Evolutionary conservation across 1,140 invertebrate genomes (phyloP).

Genomic region (Pseudoatta argentina): DNA sequence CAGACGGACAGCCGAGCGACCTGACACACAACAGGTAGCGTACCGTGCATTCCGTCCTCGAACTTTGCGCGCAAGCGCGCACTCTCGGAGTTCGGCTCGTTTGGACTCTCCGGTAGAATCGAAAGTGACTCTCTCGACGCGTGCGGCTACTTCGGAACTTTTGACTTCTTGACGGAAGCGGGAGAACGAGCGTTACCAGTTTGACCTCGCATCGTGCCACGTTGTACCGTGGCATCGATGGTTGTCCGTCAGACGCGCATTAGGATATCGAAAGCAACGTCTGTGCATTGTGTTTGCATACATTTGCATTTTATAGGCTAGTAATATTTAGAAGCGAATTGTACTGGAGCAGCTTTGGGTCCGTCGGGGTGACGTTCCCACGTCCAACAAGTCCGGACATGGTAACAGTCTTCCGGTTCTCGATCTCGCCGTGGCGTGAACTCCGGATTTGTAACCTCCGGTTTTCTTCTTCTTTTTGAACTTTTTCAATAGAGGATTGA

Average conservation of each 20-base stretch:
- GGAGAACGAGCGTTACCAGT: slow-evolving; percentile 11
- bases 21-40: slow-evolving; percentile 72
- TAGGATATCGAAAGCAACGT: neutral
- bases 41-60: slow-evolving; percentile 72
- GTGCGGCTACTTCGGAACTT: too few species aligned
- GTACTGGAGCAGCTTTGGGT: neutral
- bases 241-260: neutral
- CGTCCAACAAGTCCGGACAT: neutral
- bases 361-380: neutral
- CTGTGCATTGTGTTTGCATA: neutral
- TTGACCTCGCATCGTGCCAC: neutral
- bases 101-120: slow-evolving; percentile 32
- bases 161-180: neutral
- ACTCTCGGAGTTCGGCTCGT: neutral
- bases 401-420: neutral
- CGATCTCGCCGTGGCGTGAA: neutral
- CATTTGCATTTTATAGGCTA: neutral
- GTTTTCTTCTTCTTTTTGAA: too few species aligned
- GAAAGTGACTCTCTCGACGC: slow-evolving; percentile 47
- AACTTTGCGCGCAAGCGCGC: slow-evolving; percentile 67
- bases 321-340: neutral
- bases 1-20: slow-evolving; percentile 48
- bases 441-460: neutral
- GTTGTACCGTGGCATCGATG: too few species aligned
- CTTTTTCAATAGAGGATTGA: too few species aligned